Evolutionary conservation across 2,113 vertebrate species (phyloP), one percentile per base, ranked within the genome.

Genomic region (Isurus oxyrinchus): DNA sequence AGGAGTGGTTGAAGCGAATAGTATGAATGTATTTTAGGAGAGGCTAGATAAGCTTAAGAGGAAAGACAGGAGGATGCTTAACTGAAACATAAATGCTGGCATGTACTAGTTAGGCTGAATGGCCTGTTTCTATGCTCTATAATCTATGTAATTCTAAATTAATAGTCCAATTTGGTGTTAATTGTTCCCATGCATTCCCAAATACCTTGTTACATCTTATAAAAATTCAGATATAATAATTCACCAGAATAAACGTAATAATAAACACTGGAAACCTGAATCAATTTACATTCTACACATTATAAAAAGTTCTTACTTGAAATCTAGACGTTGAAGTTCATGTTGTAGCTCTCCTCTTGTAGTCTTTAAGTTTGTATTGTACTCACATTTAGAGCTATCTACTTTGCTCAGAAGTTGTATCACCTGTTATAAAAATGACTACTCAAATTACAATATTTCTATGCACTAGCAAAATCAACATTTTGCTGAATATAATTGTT

Each of bases 251-350:
- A 19, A 88, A 88, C 11, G 16, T 40, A 23, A 13, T 21, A 63
- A 66, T 63, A 21, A 94, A 57, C 25, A 90, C 23, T n/a, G 40
- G 19, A 61, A 63, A 63, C 2, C 49, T 31, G 67, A 40, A 91
- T 59, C 10, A 27, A 90, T 90, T 90, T 16, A 94, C 8, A 66
- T 66, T 69, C 25, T 67, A 23, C n/a, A 27, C 16, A 23, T 69
- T 44, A 44, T 13, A 69, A 72, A 53, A 76, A 5, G 5, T 8
- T 49, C 98, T 97, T 97, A 98, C 98, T 97, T 99, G 97, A 97
- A 97, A 97, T 98, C 98, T 97, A 98, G 97, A 97, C 98, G 96
- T 90, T 98, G 97, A 96, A 98, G 96, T 97, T 98, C 97, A 0
- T 97, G 97, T 0, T 96, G 98, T 96, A 98, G 97, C 93, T 98